Percentiles rank a stretch among this genome's conserved stretches.
These are phyloP conservation scores for Genyomyrus donnyi DNA, from an alignment of 2,113 vertebrate species.

Conservation along the genomic window DNA sequence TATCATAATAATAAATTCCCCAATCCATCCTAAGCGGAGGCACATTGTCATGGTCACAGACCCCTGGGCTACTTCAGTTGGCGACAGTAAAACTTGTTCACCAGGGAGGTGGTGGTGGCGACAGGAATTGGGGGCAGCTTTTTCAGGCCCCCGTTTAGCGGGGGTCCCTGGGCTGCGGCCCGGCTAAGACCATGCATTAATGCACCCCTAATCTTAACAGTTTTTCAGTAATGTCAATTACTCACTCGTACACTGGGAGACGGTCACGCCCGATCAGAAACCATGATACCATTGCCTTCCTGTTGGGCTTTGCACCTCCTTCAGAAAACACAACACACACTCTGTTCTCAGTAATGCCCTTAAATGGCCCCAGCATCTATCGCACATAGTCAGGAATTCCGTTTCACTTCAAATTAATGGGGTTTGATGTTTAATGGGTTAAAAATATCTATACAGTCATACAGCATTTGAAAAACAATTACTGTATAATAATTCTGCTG, in stretches of 20 bases:
- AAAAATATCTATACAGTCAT: neutral
- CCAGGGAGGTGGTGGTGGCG: neutral
- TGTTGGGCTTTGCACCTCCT: neutral
- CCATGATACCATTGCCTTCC: neutral
- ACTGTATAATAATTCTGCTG: neutral
- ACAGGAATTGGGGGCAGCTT: neutral
- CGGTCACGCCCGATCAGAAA: neutral
- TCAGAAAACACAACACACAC: neutral
- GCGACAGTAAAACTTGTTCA: neutral
- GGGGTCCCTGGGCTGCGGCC: neutral
- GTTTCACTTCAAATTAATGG: neutral
- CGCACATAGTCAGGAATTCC: neutral
- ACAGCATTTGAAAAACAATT: constrained; percentile 2
- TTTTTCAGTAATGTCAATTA: neutral
- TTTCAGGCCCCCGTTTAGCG: neutral
- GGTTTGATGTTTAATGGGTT: neutral
- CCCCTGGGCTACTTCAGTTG: neutral
- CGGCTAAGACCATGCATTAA: neutral
- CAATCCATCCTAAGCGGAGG: neutral
- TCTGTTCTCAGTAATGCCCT: neutral
- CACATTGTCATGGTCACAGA: neutral
- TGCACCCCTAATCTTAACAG: neutral
- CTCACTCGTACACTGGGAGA: neutral
- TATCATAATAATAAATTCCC: neutral
- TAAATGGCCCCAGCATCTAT: neutral